Percentiles rank a stretch among this genome's conserved stretches.
phyloP scores from a whole-genome alignment of 2,888 invertebrate genomes.

The Salticus scenicus region DNA sequence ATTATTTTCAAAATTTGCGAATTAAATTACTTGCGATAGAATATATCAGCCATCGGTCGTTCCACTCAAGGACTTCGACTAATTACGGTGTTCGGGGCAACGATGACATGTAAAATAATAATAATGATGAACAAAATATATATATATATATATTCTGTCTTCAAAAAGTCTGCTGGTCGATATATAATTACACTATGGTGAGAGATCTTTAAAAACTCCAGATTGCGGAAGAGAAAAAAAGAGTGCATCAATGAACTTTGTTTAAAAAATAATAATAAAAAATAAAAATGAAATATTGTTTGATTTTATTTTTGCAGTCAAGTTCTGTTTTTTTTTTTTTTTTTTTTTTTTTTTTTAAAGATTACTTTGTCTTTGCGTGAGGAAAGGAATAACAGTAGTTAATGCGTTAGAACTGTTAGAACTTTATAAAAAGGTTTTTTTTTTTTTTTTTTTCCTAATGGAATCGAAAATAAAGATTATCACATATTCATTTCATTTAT shows the following conservation, averaged over 20 bases:
- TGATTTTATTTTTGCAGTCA: background rate
- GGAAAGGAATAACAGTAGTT: too few species aligned
- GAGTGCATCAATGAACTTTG: constrained; percentile 35
- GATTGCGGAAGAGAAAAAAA: constrained; percentile 14
- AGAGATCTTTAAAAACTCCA: constrained; percentile 55
- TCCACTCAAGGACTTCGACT: constrained; percentile 44
- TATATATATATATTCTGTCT: background rate
- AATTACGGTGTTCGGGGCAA: constrained; percentile 44
- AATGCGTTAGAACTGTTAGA: too few species aligned
- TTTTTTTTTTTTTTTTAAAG: too few species aligned
- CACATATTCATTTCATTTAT: too few species aligned
- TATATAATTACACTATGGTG: constrained; percentile 57
- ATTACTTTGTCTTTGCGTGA: too few species aligned
- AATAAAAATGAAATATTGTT: constrained; percentile 58
- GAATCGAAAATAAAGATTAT: too few species aligned
- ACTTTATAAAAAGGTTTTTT: too few species aligned
- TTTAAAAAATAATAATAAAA: too few species aligned
- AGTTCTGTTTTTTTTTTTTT: background rate
- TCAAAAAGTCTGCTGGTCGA: constrained; percentile 50
- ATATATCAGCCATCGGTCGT: constrained; percentile 11
- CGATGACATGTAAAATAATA: constrained; percentile 19
- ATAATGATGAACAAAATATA: constrained; percentile 24
- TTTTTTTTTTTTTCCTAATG: too few species aligned
- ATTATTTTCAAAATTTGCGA: constrained; percentile 62
- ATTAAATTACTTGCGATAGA: constrained; percentile 62